A percentile compares a stretch with the other conserved stretches of the same genome.
These are phyloP conservation scores for Trinorchestia longiramus DNA, from an alignment of 1,140 invertebrate species.

Conservation along the genomic window DNA sequence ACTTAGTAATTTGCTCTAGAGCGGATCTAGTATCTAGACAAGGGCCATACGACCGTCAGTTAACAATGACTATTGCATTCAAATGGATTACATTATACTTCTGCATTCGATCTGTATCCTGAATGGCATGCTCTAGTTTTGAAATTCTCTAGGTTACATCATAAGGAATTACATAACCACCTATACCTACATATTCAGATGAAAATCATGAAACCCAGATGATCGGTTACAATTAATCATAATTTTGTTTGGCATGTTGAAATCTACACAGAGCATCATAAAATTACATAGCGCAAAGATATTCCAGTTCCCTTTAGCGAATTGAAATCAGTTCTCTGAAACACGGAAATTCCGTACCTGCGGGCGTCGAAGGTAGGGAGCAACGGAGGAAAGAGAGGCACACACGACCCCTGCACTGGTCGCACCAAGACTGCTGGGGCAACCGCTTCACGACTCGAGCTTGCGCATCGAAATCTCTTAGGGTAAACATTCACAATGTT, in stretches of 20 bases:
- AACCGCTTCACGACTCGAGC: neutral
- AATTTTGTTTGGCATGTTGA: neutral
- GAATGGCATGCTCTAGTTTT: neutral
- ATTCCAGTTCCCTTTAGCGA: neutral
- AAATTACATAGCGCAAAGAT: neutral
- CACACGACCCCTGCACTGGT: neutral
- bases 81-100: neutral
- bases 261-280: neutral
- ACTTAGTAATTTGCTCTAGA: no score
- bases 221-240: neutral
- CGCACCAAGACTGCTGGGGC: neutral
- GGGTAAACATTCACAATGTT: neutral
- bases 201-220: neutral
- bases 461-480: neutral
- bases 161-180: neutral
- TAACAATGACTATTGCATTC: no score
- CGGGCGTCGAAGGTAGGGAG: neutral
- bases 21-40: no score
- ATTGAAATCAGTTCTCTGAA: neutral
- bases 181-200: neutral
- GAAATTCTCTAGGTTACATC: neutral
- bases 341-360: neutral
- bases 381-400: conserved; percentile 1
- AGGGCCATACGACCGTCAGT: no score
- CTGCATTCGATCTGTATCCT: neutral